A percentile compares a stretch with the other conserved stretches of the same genome.
Conservation (phyloP, 2,888 invertebrate genomes). For the Deilephila elpenor region DNA sequence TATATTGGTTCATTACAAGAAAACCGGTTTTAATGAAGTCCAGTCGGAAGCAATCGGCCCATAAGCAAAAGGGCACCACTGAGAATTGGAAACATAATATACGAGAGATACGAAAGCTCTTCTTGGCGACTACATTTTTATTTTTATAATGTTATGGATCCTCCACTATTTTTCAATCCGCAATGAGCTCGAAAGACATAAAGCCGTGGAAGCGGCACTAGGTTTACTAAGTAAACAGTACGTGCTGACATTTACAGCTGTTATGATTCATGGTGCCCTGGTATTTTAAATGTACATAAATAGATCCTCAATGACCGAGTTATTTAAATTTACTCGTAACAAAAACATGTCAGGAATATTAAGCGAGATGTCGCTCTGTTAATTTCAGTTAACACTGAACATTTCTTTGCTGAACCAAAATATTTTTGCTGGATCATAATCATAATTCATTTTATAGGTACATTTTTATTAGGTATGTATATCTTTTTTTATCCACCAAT, state of each 20-base stretch:
- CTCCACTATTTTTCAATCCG: constrained; percentile 19
- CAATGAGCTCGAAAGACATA: constrained; percentile 6
- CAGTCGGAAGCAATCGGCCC: constrained; percentile 20
- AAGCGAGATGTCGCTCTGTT: too few species aligned
- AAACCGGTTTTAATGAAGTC: constrained; percentile 10
- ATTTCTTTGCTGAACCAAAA: too few species aligned
- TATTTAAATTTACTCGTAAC: not conserved
- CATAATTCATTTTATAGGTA: too few species aligned
- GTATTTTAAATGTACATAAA: not conserved
- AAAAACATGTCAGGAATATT: too few species aligned
- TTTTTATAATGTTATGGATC: constrained; percentile 27
- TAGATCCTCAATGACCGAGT: not conserved
- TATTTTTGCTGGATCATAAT: too few species aligned
- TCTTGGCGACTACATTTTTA: constrained; percentile 10
- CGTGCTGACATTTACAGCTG: constrained; percentile 1
- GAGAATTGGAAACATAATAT: constrained; percentile 26
- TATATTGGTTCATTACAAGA: not conserved
- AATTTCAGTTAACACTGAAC: too few species aligned
- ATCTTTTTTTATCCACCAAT: too few species aligned
- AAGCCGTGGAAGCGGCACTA: not conserved
- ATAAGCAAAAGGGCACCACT: constrained; percentile 21
- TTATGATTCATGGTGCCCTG: not conserved
- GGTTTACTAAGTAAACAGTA: not conserved
- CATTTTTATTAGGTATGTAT: too few species aligned
- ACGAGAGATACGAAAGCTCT: constrained; percentile 17